Evolutionary conservation across 2,797 vertebrate species (phyloP).

Genomic region (Atherinosoma microstoma): DNA sequence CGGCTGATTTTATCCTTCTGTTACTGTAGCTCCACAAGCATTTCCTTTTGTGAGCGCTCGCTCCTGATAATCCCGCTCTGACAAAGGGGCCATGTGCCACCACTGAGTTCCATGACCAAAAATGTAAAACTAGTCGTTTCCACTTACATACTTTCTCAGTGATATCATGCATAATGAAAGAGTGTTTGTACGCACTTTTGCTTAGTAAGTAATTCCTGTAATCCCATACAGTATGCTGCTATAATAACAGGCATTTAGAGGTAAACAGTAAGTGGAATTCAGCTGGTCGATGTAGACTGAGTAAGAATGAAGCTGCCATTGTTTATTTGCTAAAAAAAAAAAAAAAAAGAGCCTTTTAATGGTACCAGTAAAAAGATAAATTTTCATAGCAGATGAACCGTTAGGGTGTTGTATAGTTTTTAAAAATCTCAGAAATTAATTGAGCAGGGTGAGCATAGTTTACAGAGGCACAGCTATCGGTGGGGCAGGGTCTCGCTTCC

Average conservation of each 20-base stretch:
- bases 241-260: slow-evolving; percentile 59
- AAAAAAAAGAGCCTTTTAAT: not conserved
- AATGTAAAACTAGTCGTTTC: slow-evolving; percentile 82
- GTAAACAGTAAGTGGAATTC: slow-evolving; percentile 45
- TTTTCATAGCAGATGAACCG: slow-evolving; percentile 25
- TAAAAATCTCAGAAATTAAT: slow-evolving; percentile 34
- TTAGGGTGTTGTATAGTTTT: slow-evolving; percentile 28
- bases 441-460: slow-evolving; percentile 42
- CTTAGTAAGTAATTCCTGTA: slow-evolving; percentile 66
- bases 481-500: slow-evolving; percentile 45
- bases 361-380: not conserved
- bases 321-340: slow-evolving; percentile 6
- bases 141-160: slow-evolving; percentile 82
- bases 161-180: slow-evolving; percentile 81
- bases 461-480: slow-evolving; percentile 54
- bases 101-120: slow-evolving; percentile 77
- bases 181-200: slow-evolving; percentile 76
- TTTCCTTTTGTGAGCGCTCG: slow-evolving; percentile 91
- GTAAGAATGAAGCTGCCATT: slow-evolving; percentile 6
- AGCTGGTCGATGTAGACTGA: slow-evolving; percentile 39
- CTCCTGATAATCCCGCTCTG: slow-evolving; percentile 89
- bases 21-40: slow-evolving; percentile 89
- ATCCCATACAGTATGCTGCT: slow-evolving; percentile 62
- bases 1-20: slow-evolving; percentile 92
- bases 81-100: slow-evolving; percentile 81